phyloP scores from a whole-genome alignment of 2,113 vertebrate genomes.

The Sclerurus mexicanus region DNA sequence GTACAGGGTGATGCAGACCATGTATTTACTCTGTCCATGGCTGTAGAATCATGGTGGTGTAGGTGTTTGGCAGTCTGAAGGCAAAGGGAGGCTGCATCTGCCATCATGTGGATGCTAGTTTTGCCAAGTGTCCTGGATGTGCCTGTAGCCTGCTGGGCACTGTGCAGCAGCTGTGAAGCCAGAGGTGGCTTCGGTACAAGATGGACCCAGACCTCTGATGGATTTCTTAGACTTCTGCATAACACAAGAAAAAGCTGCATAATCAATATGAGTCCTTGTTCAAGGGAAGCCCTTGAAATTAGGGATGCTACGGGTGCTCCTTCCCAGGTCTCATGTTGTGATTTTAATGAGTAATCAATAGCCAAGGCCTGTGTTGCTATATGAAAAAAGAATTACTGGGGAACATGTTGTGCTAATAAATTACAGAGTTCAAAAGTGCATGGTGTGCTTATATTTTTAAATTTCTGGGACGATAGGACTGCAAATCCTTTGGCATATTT shows the following conservation, averaged over 20 bases:
- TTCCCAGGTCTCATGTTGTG: background rate
- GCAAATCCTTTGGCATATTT: constrained; percentile 12
- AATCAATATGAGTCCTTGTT: background rate
- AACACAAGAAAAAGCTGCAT: background rate
- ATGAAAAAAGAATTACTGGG: background rate
- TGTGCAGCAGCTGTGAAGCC: background rate
- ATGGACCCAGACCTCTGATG: background rate
- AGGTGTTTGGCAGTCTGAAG: background rate
- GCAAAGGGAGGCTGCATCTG: background rate
- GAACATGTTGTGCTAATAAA: background rate
- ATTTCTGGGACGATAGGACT: background rate
- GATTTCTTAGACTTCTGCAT: background rate
- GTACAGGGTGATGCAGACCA: background rate
- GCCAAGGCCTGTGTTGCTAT: background rate
- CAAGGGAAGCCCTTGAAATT: background rate
- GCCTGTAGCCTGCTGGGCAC: background rate
- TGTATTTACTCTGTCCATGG: background rate
- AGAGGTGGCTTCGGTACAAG: background rate
- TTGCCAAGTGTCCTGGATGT: background rate
- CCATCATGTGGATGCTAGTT: accelerated
- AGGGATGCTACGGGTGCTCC: background rate
- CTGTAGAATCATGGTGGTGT: background rate
- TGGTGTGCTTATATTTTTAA: background rate
- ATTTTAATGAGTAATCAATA: constrained; percentile 39
- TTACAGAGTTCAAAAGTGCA: background rate